phyloP scores from a whole-genome alignment of 1,140 invertebrate genomes.

The Sinella curviseta region DNA sequence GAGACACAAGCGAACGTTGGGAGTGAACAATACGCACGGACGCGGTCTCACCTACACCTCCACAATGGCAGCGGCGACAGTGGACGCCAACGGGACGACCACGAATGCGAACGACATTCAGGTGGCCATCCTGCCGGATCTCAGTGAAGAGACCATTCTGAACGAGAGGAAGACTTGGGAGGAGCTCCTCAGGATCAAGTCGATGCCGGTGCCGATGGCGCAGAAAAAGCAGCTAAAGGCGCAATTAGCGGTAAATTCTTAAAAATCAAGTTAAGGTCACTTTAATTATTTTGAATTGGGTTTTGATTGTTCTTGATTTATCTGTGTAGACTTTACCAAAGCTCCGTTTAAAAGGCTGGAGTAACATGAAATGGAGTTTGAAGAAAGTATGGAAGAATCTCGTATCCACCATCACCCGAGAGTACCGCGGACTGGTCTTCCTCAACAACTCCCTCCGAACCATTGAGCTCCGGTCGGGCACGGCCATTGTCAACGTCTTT shows the following conservation, averaged over 20 bases:
- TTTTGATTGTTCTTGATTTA: conserved; percentile 39
- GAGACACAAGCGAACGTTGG: not conserved
- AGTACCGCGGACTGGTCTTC: conserved; percentile 32
- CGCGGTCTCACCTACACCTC: not conserved
- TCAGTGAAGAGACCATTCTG: conserved; percentile 64
- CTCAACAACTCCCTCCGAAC: conserved; percentile 28
- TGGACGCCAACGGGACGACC: not conserved
- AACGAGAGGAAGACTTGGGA: conserved; percentile 82
- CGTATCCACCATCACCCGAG: conserved; percentile 37
- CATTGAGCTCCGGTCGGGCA: conserved; percentile 41
- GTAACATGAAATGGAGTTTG: conserved; percentile 73
- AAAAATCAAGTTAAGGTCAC: not conserved
- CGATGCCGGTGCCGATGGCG: conserved; percentile 76
- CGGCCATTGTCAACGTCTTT: conserved; percentile 64
- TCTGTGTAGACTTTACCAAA: conserved; percentile 71
- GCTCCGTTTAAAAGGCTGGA: conserved; percentile 72
- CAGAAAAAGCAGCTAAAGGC: conserved; percentile 77
- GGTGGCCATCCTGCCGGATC: conserved; percentile 43
- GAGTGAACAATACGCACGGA: not conserved
- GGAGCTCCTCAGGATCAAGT: conserved; percentile 81
- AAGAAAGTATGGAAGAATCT: conserved; percentile 68
- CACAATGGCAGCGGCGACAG: conserved; percentile 3
- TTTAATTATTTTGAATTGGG: conserved; percentile 16
- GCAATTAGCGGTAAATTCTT: conserved; percentile 67
- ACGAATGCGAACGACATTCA: conserved; percentile 32